Conservation (phyloP, 2,113 vertebrate species). For the Silurus meridionalis region DNA sequence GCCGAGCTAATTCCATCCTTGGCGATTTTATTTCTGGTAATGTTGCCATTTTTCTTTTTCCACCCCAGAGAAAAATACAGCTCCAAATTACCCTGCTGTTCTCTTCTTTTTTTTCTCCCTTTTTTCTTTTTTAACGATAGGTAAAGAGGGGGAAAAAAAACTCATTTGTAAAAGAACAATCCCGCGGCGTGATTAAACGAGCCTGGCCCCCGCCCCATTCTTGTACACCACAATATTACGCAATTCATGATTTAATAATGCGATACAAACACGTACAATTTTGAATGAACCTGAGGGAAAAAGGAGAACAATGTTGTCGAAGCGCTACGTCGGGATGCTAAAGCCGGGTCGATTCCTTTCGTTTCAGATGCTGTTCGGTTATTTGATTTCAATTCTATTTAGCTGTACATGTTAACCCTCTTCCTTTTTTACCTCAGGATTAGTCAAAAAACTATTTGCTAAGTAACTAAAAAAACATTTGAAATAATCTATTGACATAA, state of each 20-base stretch:
- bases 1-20: conserved; percentile 24
- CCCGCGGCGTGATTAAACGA: not conserved
- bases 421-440: not conserved
- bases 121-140: not conserved
- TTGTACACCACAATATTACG: not conserved
- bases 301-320: no score
- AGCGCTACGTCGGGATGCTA: not conserved
- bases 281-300: not conserved
- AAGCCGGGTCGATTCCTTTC: not conserved
- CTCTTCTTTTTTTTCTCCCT: not conserved
- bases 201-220: not conserved
- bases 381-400: not conserved
- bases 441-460: not conserved
- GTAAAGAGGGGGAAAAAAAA: not conserved
- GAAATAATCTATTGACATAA: not conserved
- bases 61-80: conserved; percentile 19
- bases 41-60: conserved; percentile 13
- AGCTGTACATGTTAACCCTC: not conserved
- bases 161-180: not conserved
- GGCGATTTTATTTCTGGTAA: conserved; percentile 25
- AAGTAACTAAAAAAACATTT: not conserved
- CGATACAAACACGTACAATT: no score
- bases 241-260: not conserved
- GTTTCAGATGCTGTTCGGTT: not conserved
- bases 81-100: not conserved